Base-by-base conservation (phyloP, 23 tunicate genomes). In the Ciona savignyi region DNA sequence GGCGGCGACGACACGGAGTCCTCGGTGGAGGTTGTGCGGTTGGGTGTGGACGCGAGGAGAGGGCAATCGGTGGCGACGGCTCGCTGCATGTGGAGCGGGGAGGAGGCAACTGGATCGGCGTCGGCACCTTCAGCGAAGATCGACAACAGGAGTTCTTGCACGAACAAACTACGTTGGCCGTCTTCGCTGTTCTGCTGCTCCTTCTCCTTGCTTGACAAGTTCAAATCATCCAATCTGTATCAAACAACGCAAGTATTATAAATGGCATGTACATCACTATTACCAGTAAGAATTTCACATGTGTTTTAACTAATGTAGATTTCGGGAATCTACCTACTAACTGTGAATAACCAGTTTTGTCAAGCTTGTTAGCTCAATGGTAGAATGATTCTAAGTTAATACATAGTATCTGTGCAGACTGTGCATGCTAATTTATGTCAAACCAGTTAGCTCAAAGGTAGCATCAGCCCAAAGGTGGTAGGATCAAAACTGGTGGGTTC, bases 41-140 rank as follows among this genome's bases (percentile, higher is more conserved):
- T 49, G 22, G 78, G 75, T 20, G 75, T 29, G 2, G 83, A 60
- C 0, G 86, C 70, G 2, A 65, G 65, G 32, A 69, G 51, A 24
- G 77, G 63, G 63, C 86, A 87, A 23, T 87, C 74, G n/a, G 81
- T 72, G 28, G 86, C 83, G 9, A 72, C 68, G 27, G 95, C 86
- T 23, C 65, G 66, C 29, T 81, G 78, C 68, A 68, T 25, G 1
- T 27, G 32, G 1, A 62, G 72, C 49, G 61, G 51, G 2, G 33
- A 29, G 0, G 33, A 35, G 0, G 31, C 24, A 31, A 29, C 60
- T 0, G 34, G 65, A 15, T 70, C 69, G 32, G 34, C 22, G 9
- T 67, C 68, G 30, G 73, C 28, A 1, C 32, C 4, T 20, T 62
- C 78, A 24, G 62, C 1, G 30, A 81, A 78, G 74, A 87, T 33